Conservation (phyloP, 2,113 vertebrate genomes). For the Phasianus colchicus region DNA sequence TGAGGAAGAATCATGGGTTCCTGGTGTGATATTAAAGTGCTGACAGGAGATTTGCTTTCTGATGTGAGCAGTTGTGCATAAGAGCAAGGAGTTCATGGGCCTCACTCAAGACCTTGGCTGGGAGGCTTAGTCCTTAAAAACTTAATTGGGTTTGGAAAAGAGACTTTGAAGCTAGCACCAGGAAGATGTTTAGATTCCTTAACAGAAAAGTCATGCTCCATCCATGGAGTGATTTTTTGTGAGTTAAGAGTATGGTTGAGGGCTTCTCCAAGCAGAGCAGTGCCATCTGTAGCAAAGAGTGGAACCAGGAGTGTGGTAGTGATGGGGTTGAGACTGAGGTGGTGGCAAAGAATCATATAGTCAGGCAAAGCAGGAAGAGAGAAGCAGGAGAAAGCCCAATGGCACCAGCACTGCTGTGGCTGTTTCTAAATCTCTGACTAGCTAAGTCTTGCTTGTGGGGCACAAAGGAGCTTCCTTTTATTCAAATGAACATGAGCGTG, state of each 20-base stretch:
- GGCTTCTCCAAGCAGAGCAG: neutral
- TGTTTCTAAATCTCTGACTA: neutral
- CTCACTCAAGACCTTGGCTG: slow-evolving; percentile 17
- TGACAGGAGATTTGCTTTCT: slow-evolving; percentile 32
- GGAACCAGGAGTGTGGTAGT: neutral
- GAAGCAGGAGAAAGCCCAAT: neutral
- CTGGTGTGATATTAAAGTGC: slow-evolving; percentile 6
- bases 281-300: neutral
- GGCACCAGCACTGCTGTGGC: neutral
- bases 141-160: neutral
- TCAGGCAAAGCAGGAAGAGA: neutral
- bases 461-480: neutral
- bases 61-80: neutral
- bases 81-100: neutral
- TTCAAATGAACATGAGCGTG: neutral
- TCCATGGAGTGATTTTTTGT: neutral
- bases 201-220: neutral
- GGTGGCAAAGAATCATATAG: rapidly evolving
- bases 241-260: neutral
- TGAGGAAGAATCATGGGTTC: neutral
- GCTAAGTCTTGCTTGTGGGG: neutral
- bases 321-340: neutral
- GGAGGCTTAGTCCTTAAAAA: neutral
- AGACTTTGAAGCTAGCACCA: neutral
- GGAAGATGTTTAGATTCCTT: neutral